These are phyloP conservation scores for Melanotaenia pygmaea DNA, from an alignment of 2,797 vertebrate species.

Conservation along the genomic window DNA sequence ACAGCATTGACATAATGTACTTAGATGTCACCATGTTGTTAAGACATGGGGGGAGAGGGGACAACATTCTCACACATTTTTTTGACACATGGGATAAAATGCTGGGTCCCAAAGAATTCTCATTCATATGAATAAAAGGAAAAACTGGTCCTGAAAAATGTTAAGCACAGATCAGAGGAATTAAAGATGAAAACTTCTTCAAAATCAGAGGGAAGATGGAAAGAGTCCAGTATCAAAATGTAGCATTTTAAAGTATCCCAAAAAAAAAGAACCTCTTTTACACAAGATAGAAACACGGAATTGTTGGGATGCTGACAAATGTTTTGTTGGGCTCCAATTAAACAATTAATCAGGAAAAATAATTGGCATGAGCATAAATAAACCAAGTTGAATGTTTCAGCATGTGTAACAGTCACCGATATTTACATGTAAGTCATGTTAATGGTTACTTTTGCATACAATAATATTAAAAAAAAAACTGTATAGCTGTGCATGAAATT, in stretches of 20 bases:
- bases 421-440: conserved; percentile 53
- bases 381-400: conserved; percentile 43
- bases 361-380: conserved; percentile 9
- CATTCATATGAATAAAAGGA: conserved; percentile 27
- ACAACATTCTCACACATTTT: conserved; percentile 49
- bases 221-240: conserved; percentile 53
- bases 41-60: conserved; percentile 51
- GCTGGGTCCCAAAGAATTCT: conserved; percentile 49
- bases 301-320: conserved; percentile 8
- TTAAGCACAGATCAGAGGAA: conserved; percentile 18
- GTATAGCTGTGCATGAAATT: conserved; percentile 47
- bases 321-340: conserved; percentile 11
- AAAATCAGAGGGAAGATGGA: conserved; percentile 35
- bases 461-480: conserved; percentile 54
- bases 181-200: conserved; percentile 21
- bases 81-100: conserved; percentile 48
- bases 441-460: conserved; percentile 73
- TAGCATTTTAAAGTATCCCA: conserved; percentile 34
- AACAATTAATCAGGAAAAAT: conserved; percentile 20
- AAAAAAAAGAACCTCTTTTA: conserved; percentile 13
- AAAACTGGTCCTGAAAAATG: conserved; percentile 18
- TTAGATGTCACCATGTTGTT: conserved; percentile 72
- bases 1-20: conserved; percentile 83
- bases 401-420: conserved; percentile 65
- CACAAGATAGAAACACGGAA: conserved; percentile 23